phyloP scores from a whole-genome alignment of 2,888 invertebrate genomes.

The Sesamia inferens region DNA sequence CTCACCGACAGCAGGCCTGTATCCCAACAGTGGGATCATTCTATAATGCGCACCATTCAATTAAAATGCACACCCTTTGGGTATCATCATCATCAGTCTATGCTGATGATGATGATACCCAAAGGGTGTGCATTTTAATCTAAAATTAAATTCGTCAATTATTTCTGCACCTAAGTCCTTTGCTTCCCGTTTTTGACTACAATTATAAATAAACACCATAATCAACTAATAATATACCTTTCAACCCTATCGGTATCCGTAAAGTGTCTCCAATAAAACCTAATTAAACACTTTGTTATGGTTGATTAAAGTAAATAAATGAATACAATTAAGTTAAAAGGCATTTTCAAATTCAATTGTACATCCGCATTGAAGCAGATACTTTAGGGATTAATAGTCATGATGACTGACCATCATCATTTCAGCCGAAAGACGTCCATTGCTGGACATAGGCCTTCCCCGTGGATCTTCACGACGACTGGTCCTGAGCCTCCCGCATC shows the following conservation, averaged over 20 bases:
- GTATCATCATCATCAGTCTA: too few relatives aligned
- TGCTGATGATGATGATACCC: too few relatives aligned
- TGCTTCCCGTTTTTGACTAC: not conserved
- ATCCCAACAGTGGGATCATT: too few relatives aligned
- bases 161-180: not conserved
- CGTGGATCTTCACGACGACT: too few relatives aligned
- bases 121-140: not conserved
- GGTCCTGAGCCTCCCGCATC: too few relatives aligned
- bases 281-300: constrained; percentile 20
- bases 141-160: not conserved
- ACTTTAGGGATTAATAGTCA: not conserved
- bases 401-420: not conserved
- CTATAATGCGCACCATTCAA: too few relatives aligned
- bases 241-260: not conserved
- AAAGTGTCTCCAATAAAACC: constrained; percentile 4
- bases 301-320: constrained; percentile 16
- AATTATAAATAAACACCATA: not conserved
- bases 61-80: too few relatives aligned
- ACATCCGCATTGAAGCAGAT: constrained; percentile 11
- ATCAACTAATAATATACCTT: not conserved
- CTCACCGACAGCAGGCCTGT: too few relatives aligned
- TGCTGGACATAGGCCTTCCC: too few relatives aligned
- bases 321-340: constrained; percentile 15
- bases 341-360: constrained; percentile 11
- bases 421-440: too few relatives aligned